Evolutionary conservation across 1,140 invertebrate genomes (phyloP).

Genomic region (Bicyclus anynana): DNA sequence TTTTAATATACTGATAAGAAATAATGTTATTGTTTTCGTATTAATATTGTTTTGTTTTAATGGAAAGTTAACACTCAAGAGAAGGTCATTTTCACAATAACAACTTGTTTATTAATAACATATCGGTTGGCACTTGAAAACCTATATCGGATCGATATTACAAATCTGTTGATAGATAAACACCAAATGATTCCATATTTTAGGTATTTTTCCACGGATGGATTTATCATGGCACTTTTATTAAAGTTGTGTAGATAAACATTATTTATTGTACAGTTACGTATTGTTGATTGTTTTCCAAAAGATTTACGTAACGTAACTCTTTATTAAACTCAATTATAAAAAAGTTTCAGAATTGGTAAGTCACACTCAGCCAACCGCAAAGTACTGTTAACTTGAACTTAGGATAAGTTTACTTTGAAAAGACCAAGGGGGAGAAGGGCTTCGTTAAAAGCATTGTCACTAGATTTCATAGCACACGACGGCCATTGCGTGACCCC

Average conservation of each 20-base stretch:
- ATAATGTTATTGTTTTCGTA: not conserved
- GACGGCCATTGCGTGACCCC: slow-evolving; percentile 17
- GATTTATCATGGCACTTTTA: slow-evolving; percentile 23
- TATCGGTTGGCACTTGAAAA: slow-evolving; percentile 3
- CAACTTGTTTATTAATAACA: slow-evolving; percentile 6
- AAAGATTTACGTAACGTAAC: no score
- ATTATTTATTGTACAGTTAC: not conserved
- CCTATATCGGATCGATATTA: slow-evolving; percentile 6
- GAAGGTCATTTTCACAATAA: slow-evolving; percentile 4
- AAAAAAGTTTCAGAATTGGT: no score
- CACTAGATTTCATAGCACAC: slow-evolving; percentile 10
- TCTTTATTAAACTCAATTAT: no score
- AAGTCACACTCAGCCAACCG: no score
- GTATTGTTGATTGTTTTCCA: no score
- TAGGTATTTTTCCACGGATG: slow-evolving; percentile 26
- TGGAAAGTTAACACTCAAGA: not conserved
- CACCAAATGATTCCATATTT: slow-evolving; percentile 19
- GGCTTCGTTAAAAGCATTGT: slow-evolving; percentile 9
- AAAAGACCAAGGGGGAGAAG: not conserved
- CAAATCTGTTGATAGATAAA: slow-evolving; percentile 23
- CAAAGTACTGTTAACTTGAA: no score
- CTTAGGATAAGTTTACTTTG: not conserved
- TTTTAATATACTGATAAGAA: not conserved
- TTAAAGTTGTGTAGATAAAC: slow-evolving; percentile 11
- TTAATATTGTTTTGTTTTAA: not conserved